These are phyloP conservation scores for Tachina lurida DNA, from an alignment of 2,888 invertebrate species.

Conservation along the genomic window DNA sequence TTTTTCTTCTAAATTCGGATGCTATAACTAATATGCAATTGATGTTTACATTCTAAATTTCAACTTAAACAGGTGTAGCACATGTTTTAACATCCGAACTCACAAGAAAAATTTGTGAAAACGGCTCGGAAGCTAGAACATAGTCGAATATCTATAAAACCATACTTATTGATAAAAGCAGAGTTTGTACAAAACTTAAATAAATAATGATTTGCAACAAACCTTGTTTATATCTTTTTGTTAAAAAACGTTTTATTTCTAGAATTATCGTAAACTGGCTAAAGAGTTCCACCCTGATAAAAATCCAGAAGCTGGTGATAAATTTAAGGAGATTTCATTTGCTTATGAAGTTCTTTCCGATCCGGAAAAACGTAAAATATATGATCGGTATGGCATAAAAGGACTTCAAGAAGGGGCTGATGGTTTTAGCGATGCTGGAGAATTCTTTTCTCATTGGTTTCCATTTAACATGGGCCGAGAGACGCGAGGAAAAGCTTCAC, in stretches of 20 bases:
- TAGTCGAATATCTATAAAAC: too few species aligned
- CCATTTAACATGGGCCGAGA: constrained; percentile 85
- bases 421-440: constrained; percentile 83
- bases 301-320: constrained; percentile 94
- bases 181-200: too few species aligned
- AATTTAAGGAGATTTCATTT: constrained; percentile 97
- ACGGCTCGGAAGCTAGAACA: too few species aligned
- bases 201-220: too few species aligned
- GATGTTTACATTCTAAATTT: too few species aligned
- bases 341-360: constrained; percentile 97
- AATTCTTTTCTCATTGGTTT: constrained; percentile 88
- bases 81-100: too few species aligned
- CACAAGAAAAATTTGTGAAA: too few species aligned
- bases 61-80: too few species aligned
- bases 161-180: too few species aligned
- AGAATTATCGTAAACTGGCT: constrained; percentile 95
- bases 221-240: not conserved
- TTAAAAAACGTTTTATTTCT: constrained; percentile 77
- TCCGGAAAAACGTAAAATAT: constrained; percentile 91
- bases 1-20: too few species aligned
- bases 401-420: constrained; percentile 92
- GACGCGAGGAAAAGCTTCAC: constrained; percentile 86
- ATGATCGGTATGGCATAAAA: constrained; percentile 94
- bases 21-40: too few species aligned
- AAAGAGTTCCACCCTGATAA: constrained; percentile 97